Conservation (phyloP, 2,888 invertebrate species). For the Osedax frankpressi region DNA sequence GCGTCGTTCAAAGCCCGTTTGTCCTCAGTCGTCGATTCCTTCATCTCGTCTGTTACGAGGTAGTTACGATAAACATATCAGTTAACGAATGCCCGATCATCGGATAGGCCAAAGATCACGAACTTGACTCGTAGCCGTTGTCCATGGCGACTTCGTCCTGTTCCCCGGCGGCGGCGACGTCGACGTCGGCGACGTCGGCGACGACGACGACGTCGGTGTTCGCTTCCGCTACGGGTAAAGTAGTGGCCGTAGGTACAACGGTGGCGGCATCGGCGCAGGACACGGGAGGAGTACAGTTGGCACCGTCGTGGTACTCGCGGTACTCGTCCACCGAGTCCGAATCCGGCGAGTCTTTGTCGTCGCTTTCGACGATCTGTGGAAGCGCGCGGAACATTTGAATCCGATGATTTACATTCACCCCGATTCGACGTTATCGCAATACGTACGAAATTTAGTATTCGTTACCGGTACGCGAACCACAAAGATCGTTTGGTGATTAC, state of each 20-base stretch:
- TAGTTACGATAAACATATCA: not conserved
- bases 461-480: too few species aligned
- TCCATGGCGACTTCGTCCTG: not conserved
- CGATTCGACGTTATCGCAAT: too few species aligned
- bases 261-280: not conserved
- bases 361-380: not conserved
- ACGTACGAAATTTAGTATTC: too few species aligned
- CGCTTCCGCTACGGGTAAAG: too few species aligned
- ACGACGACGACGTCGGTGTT: not conserved
- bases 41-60: not conserved
- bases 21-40: conserved; percentile 48
- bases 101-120: not conserved
- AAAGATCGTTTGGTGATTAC: too few species aligned
- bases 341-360: not conserved
- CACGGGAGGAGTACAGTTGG: not conserved
- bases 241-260: too few species aligned
- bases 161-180: not conserved
- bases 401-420: too few species aligned
- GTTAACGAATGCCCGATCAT: not conserved
- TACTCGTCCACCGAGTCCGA: not conserved
- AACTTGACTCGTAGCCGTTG: not conserved
- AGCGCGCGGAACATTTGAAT: too few species aligned
- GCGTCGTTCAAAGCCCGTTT: conserved; percentile 67
- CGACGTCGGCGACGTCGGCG: not conserved
- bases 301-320: not conserved